Percentiles rank a stretch among this genome's conserved stretches.
Evolutionary conservation across 2,888 invertebrate species (phyloP).

Genomic region (Pyrochroa serraticornis): DNA sequence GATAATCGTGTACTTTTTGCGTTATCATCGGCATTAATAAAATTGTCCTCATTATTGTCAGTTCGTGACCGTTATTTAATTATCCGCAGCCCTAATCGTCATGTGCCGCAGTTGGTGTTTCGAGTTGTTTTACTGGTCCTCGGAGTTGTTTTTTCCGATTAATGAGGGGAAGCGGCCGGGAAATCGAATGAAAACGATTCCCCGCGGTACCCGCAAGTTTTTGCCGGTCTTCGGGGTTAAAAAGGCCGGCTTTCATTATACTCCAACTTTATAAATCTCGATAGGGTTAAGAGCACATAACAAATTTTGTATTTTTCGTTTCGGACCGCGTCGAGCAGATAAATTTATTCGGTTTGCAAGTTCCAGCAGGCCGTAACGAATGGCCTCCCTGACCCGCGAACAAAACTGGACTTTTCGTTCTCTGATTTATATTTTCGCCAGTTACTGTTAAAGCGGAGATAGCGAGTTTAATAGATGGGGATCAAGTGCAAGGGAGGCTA

Average conservation of each 20-base stretch:
- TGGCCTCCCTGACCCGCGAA: conserved; percentile 30
- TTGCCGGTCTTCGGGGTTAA: conserved; percentile 2
- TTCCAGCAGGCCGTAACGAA: conserved; percentile 35
- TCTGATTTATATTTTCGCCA: conserved; percentile 31
- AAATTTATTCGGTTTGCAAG: conserved; percentile 38
- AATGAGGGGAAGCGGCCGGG: too few species aligned
- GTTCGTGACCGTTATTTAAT: too few species aligned
- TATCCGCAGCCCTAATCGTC: too few species aligned
- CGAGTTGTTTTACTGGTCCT: too few species aligned
- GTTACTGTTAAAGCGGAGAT: conserved; percentile 25
- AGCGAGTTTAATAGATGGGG: conserved; percentile 9
- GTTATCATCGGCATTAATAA: too few species aligned
- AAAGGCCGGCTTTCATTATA: neutral
- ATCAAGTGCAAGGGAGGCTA: conserved; percentile 5
- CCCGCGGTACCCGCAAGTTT: conserved; percentile 3
- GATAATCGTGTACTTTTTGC: too few species aligned
- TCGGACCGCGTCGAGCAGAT: conserved; percentile 18
- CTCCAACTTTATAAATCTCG: conserved; percentile 19
- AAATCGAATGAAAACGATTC: neutral
- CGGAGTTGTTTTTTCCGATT: too few species aligned
- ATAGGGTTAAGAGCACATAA: conserved; percentile 5
- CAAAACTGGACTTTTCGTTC: conserved; percentile 31
- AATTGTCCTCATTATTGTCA: too few species aligned
- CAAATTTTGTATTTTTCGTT: conserved; percentile 21
- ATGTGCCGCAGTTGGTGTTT: too few species aligned